Conservation (phyloP, 2,113 vertebrate genomes). For the Ploceus nigricollis region DNA sequence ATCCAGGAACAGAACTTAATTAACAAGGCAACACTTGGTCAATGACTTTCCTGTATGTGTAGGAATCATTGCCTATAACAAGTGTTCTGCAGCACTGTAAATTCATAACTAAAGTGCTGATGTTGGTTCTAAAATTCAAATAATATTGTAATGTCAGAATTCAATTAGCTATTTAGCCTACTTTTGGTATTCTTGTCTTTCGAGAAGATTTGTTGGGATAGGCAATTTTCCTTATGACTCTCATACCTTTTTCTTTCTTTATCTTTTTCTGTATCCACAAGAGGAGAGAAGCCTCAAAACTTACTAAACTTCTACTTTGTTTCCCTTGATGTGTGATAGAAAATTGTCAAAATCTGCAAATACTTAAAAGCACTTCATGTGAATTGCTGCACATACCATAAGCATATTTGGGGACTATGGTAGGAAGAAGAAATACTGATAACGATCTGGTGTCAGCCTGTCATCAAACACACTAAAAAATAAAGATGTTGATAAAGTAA, state of each 20-base stretch:
- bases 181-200: neutral
- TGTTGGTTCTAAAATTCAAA: neutral
- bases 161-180: neutral
- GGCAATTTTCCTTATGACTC: neutral
- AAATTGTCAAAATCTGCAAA: neutral
- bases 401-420: neutral
- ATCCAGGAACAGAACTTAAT: neutral
- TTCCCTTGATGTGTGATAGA: neutral
- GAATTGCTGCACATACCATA: neutral
- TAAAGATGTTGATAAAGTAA: neutral
- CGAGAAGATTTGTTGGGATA: neutral
- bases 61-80: neutral
- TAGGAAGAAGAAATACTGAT: neutral
- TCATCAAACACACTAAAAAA: neutral
- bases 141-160: neutral
- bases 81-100: neutral
- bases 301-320: neutral
- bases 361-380: neutral
- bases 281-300: neutral
- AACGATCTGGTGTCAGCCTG: neutral
- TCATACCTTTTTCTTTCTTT: neutral
- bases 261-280: neutral
- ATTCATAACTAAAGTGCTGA: neutral
- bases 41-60: neutral
- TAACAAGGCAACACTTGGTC: neutral